Evolutionary conservation across 2,797 vertebrate genomes (phyloP).

Genomic region (Sylvilagus floridanus): DNA sequence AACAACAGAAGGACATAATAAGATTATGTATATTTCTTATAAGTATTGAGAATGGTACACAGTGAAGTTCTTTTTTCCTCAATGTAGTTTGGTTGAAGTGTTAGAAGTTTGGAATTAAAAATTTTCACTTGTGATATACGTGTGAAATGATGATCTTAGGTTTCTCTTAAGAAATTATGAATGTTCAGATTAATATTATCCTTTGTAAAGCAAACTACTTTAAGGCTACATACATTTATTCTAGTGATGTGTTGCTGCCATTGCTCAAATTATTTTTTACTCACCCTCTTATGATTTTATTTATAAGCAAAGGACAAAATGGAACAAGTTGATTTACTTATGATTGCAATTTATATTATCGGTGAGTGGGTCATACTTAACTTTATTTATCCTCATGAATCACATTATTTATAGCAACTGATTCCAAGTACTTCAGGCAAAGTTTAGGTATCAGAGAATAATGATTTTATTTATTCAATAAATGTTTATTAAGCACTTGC

Average conservation of each 20-base stretch:
- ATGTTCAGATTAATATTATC: not conserved
- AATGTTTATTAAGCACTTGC: not conserved
- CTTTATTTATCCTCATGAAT: not conserved
- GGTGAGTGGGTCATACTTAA: not conserved
- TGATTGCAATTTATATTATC: not conserved
- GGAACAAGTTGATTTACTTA: not conserved
- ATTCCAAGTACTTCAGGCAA: not conserved
- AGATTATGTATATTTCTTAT: not conserved
- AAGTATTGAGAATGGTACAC: not conserved
- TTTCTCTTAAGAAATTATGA: slow-evolving; percentile 23
- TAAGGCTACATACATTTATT: not conserved
- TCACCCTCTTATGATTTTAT: not conserved
- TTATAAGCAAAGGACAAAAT: not conserved
- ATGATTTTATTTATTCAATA: slow-evolving; percentile 18
- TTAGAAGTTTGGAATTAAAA: slow-evolving; percentile 47
- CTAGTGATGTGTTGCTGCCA: not conserved
- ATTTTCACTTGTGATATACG: not conserved
- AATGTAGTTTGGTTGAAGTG: not conserved
- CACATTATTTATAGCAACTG: not conserved
- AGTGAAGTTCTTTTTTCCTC: not conserved
- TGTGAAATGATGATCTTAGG: not conserved
- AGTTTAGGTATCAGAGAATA: not conserved
- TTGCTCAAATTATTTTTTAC: not conserved
- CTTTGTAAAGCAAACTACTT: not conserved
- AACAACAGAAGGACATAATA: not conserved